Evolutionary conservation across 1,140 invertebrate species (phyloP), one percentile per base, ranked within the genome.

Genomic region (Drosophila tristis): DNA sequence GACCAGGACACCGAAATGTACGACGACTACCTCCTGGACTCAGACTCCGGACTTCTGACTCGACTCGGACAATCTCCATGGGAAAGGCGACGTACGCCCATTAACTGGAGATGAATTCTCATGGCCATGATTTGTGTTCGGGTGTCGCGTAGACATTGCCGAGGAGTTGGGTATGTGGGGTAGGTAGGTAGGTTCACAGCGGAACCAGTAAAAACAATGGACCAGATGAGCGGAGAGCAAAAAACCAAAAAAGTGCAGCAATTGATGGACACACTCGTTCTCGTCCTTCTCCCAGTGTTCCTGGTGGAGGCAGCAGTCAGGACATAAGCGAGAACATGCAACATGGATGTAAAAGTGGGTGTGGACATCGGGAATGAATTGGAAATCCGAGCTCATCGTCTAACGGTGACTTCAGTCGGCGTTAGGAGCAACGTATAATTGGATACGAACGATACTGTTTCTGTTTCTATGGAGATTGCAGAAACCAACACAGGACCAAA

Each of bases 61-160:
- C 55, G 55, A 39, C 35, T 39, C 35, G 35, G 11, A 39, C 35
- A 13, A 39, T 39, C 35, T 39, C 35, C 4, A 39, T 39, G 35
- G 35, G 35, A 39, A 9, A 39, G 35, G 35, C 35, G 35, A 39
- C 80, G 84, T 65, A 89, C 82, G 82, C 84, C 82, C 82, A 79
- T 89, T 89, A 89, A 87, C 82, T 84, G 79, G 74, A 87, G 84
- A 87, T 87, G 82, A 89, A 87, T 87, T 87, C 72, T 74, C 66
- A 50, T 80, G 75, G 58, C 84, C 84, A 89, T 87, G 78, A 89
- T 89, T 89, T 87, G 84, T 89, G 79, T 67, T 84, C 49, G 65
- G 61, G 58, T 85, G 76, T 84, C 71, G 72, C 76, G 29, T 57
- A 64, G 67, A 71, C 65, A 50, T 65, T 43, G 35, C 35, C 35